Conservation (phyloP, 2,113 vertebrate species). For the Tor tambroides region DNA sequence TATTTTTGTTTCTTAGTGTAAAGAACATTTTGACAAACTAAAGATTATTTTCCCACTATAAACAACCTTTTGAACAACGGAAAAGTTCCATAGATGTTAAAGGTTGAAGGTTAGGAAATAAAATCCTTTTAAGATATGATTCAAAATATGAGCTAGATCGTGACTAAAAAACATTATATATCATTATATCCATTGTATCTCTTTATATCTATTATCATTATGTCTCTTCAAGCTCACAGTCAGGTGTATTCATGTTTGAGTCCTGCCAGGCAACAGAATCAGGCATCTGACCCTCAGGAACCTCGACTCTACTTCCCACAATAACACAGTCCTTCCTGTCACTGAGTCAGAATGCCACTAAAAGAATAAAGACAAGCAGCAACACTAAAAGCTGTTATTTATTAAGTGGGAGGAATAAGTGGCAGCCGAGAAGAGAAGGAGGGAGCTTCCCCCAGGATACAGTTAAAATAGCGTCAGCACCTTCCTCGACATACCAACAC, state of each 20-base stretch:
- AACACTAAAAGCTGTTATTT: constrained; percentile 39
- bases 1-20: neutral
- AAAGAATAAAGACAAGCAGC: constrained; percentile 52
- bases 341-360: constrained; percentile 45
- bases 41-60: neutral
- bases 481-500: neutral
- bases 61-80: neutral
- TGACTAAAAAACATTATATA: neutral
- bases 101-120: neutral
- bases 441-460: neutral
- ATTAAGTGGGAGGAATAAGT: constrained; percentile 57
- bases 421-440: constrained; percentile 6
- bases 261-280: constrained; percentile 36
- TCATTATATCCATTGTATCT: no score
- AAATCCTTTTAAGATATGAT: neutral
- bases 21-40: neutral
- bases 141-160: neutral
- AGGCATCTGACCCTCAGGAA: constrained; percentile 49
- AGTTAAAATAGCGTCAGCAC: neutral
- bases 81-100: no score
- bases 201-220: neutral
- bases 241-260: neutral
- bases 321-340: constrained; percentile 26
- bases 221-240: neutral
- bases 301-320: constrained; percentile 22